phyloP scores from a whole-genome alignment of 2,113 vertebrate species.

The Lathamus discolor region DNA sequence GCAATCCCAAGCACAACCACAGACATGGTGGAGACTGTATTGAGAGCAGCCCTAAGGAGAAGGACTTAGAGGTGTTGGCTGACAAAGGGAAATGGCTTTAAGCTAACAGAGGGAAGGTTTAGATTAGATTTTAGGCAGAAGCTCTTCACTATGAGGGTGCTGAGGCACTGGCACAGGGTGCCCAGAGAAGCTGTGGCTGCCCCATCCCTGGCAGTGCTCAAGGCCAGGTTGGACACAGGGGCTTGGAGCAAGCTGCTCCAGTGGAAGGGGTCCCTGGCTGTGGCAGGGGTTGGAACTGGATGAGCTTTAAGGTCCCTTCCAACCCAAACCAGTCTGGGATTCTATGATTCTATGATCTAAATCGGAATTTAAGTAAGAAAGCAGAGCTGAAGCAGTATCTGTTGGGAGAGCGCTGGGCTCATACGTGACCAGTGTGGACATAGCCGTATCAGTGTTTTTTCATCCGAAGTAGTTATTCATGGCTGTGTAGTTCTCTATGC shows the following conservation, averaged over 20 bases:
- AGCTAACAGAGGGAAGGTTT: not conserved
- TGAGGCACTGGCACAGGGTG: not conserved
- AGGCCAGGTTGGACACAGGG: not conserved
- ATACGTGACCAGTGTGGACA: accelerated
- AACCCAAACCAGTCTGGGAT: not conserved
- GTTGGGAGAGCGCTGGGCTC: not conserved
- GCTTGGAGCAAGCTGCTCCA: not conserved
- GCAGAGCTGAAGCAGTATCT: not conserved
- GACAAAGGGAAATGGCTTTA: not conserved
- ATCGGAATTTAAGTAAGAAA: not conserved
- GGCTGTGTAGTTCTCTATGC: not conserved
- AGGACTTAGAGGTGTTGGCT: not conserved
- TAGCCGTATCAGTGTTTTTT: not conserved
- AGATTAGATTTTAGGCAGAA: not conserved
- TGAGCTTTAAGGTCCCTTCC: not conserved
- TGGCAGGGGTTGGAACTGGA: not conserved
- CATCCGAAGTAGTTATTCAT: not conserved
- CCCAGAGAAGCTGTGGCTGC: not conserved
- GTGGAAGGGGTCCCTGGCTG: not conserved
- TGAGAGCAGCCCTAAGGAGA: not conserved
- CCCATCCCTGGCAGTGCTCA: not conserved
- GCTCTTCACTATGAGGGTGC: not conserved
- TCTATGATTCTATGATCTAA: not conserved
- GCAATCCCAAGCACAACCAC: not conserved
- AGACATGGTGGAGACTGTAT: not conserved